A percentile compares a stretch with the other conserved stretches of the same genome.
Evolutionary conservation across 37 sponge, comb jelly and placozoan genomes (phyloP).

Genomic region (Halichondria panicea): DNA sequence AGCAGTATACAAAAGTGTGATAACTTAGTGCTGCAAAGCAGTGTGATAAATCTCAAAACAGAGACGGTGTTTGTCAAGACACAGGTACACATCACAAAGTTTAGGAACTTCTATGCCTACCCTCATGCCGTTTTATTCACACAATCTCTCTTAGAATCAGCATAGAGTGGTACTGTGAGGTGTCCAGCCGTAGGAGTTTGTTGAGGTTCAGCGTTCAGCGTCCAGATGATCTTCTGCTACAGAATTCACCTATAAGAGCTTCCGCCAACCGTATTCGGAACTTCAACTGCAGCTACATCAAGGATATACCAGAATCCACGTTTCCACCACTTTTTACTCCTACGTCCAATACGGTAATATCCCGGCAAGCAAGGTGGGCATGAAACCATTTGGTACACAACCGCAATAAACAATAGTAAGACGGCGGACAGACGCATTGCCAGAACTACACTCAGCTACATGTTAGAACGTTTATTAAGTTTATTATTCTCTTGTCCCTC

Average conservation of each 20-base stretch:
- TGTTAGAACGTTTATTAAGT: no score
- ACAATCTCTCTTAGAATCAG: no score
- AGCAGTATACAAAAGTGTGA: no score
- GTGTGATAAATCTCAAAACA: neutral
- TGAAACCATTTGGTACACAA: neutral
- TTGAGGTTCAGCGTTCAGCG: no score
- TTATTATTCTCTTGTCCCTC: no score
- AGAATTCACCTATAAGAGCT: neutral
- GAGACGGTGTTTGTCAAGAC: neutral
- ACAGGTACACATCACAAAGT: neutral
- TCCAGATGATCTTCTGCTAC: neutral
- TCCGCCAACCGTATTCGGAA: no score
- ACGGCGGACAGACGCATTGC: no score
- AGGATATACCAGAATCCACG: conserved; percentile 23
- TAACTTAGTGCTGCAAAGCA: no score
- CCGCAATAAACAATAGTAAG: no score
- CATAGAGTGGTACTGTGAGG: neutral
- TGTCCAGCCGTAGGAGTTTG: no score
- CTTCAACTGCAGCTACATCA: conserved; percentile 17
- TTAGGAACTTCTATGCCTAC: neutral
- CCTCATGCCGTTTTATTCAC: no score
- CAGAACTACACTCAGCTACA: no score
- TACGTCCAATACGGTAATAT: conserved; percentile 7
- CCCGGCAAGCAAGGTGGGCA: neutral
- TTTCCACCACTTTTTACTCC: conserved; percentile 47